phyloP scores from a whole-genome alignment of 2,797 vertebrate genomes.

The Chiroxiphia lanceolata region DNA sequence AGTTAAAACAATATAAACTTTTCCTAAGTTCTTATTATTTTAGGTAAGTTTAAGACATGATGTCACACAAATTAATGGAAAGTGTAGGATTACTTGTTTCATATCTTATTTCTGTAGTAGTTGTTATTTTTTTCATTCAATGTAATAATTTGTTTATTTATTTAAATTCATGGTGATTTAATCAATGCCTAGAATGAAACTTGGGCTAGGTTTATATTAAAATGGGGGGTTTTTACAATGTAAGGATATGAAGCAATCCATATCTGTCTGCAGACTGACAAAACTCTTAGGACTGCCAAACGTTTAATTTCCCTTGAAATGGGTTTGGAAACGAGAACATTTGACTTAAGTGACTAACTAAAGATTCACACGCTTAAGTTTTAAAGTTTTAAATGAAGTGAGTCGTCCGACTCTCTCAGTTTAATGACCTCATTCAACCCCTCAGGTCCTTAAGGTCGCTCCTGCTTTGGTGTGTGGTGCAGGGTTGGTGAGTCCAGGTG shows the following conservation, averaged over 20 bases:
- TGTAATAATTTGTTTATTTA: not conserved
- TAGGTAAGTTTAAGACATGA: not conserved
- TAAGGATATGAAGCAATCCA: not conserved
- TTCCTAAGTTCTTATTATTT: not conserved
- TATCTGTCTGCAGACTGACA: not conserved
- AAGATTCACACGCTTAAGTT: not conserved
- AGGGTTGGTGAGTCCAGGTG: not conserved
- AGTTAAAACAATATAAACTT: not conserved
- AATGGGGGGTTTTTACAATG: not conserved
- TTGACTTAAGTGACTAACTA: not conserved
- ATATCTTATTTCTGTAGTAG: not conserved
- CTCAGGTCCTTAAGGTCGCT: not conserved
- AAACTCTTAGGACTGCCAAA: not conserved
- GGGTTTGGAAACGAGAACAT: not conserved
- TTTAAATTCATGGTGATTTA: not conserved
- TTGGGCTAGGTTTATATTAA: not conserved
- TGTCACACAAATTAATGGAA: not conserved
- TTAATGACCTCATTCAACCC: not conserved
- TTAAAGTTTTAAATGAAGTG: not conserved
- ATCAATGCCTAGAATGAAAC: not conserved
- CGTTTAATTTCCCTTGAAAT: not conserved
- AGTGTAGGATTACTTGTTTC: not conserved
- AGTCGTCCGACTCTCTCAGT: accelerated
- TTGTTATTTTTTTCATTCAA: not conserved
- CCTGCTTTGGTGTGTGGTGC: not conserved